Conservation (phyloP, 2,113 vertebrate genomes). For the Microcebus lehilahytsara region DNA sequence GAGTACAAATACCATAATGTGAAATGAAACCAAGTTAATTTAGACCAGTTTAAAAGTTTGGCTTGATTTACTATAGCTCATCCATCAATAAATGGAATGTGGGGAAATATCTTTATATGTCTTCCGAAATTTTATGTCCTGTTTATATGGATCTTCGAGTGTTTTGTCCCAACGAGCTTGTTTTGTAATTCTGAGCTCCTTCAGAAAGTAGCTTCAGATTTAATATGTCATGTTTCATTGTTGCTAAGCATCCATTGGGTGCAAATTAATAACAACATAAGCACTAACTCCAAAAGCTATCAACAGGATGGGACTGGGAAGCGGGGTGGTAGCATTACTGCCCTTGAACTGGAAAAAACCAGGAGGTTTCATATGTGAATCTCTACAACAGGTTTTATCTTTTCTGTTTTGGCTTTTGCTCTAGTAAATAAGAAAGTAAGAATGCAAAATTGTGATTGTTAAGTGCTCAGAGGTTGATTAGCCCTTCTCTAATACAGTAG, state of each 20-base stretch:
- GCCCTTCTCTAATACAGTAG: not conserved
- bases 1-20: conserved; percentile 5
- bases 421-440: not conserved
- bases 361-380: not conserved
- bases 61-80: conserved; percentile 26
- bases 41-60: conserved; percentile 5
- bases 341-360: not conserved
- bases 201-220: conserved; percentile 13
- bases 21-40: conserved; percentile 55
- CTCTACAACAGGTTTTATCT: not conserved
- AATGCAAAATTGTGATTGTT: not conserved
- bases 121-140: not conserved
- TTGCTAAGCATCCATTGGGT: conserved; percentile 17
- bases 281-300: conserved; percentile 12
- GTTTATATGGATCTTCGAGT: not conserved
- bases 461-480: not conserved
- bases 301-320: not conserved
- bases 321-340: not conserved
- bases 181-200: conserved; percentile 8
- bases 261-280: conserved; percentile 57
- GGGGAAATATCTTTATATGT: not conserved
- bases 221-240: conserved; percentile 30
- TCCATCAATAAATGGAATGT: conserved; percentile 12
- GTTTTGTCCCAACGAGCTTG: not conserved
- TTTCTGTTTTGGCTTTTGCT: not conserved